phyloP scores from a whole-genome alignment of 2,113 vertebrate genomes.

The Otis tarda region DNA sequence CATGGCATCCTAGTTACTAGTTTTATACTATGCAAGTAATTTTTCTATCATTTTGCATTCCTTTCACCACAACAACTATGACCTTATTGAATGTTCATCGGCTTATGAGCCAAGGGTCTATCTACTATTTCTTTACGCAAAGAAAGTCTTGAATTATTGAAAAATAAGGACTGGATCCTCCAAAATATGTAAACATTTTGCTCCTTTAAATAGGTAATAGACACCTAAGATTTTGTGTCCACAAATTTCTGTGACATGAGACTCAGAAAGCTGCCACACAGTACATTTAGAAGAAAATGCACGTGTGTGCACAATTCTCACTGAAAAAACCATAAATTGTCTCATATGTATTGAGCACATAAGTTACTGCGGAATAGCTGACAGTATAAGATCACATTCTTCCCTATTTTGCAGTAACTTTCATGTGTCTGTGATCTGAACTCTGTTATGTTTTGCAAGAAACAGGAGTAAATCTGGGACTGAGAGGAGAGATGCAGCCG shows the following conservation, averaged over 20 bases:
- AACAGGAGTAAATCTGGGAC: not conserved
- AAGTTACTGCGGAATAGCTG: not conserved
- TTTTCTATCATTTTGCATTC: not conserved
- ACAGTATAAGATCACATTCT: not conserved
- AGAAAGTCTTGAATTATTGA: not conserved
- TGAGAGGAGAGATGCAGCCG: not conserved
- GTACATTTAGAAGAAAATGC: not conserved
- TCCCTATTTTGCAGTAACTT: not conserved
- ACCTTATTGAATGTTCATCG: not conserved
- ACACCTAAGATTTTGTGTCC: not conserved
- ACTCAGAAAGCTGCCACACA: not conserved
- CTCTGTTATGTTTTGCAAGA: not conserved
- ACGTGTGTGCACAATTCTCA: rapidly evolving
- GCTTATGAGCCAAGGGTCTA: not conserved
- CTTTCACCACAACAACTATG: not conserved
- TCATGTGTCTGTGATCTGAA: not conserved
- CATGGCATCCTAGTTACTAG: not conserved
- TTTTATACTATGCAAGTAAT: not conserved
- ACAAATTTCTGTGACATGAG: not conserved
- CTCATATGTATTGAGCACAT: not conserved
- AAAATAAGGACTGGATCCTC: not conserved
- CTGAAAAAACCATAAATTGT: not conserved
- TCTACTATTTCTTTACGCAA: not conserved
- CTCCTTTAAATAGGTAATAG: not conserved
- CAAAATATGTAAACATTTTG: not conserved